Evolutionary conservation across 2,797 vertebrate genomes (phyloP).

Genomic region (Knipowitschia caucasica): DNA sequence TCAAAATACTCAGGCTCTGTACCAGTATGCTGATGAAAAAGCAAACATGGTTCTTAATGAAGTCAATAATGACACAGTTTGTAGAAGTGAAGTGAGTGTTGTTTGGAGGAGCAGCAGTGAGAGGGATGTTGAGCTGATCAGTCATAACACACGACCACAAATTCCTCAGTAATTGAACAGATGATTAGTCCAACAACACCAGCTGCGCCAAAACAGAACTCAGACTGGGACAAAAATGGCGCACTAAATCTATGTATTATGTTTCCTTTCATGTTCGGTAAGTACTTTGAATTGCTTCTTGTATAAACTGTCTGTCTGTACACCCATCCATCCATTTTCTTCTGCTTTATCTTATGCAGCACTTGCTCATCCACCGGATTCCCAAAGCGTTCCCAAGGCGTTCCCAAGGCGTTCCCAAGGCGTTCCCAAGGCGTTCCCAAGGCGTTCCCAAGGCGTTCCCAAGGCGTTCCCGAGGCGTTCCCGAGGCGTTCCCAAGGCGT

Average conservation of each 20-base stretch:
- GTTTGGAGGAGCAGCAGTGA: slow-evolving; percentile 16
- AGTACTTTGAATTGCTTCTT: too few species aligned
- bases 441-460: too few species aligned
- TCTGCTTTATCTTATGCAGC: too few species aligned
- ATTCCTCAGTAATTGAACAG: slow-evolving; percentile 85
- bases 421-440: too few species aligned
- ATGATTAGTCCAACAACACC: slow-evolving; percentile 81
- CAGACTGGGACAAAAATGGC: slow-evolving; percentile 44
- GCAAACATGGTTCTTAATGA: not conserved
- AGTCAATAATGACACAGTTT: not conserved
- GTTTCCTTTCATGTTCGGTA: too few species aligned
- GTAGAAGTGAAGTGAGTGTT: slow-evolving; percentile 7
- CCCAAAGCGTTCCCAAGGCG: too few species aligned
- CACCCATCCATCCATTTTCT: too few species aligned
- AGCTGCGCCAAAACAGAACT: slow-evolving; percentile 78
- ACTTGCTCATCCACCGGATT: too few species aligned
- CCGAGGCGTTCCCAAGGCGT: too few species aligned
- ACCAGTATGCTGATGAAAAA: not conserved
- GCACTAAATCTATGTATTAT: not conserved
- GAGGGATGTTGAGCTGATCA: slow-evolving; percentile 58
- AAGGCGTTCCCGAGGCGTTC: too few species aligned
- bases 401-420: too few species aligned
- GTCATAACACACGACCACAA: slow-evolving; percentile 75
- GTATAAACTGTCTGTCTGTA: too few species aligned
- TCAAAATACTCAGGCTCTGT: not conserved